Evolutionary conservation across 1,140 invertebrate genomes (phyloP).

Genomic region (Zaprionus gabonicus): DNA sequence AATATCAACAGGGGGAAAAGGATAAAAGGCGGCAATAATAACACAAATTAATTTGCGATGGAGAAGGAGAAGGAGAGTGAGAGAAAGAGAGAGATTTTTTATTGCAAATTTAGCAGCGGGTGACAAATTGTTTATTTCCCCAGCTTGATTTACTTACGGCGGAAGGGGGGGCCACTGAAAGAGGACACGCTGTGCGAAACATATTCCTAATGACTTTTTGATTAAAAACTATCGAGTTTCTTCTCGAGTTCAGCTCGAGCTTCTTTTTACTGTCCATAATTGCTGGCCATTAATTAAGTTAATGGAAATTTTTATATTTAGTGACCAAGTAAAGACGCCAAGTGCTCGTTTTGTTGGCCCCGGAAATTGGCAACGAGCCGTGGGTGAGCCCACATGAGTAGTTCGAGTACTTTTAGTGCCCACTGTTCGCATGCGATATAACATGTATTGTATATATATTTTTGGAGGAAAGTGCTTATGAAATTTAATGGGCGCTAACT

Average conservation of each 20-base stretch:
- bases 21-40: conserved; percentile 59
- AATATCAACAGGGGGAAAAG: conserved; percentile 62
- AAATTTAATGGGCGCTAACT: conserved; percentile 42
- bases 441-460: conserved; percentile 3
- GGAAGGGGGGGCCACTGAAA: not conserved
- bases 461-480: conserved; percentile 38
- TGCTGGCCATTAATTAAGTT: conserved; percentile 75
- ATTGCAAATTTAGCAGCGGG: conserved; percentile 69
- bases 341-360: conserved; percentile 20
- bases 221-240: conserved; percentile 79
- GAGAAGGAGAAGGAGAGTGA: not conserved
- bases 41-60: conserved; percentile 63
- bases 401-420: conserved; percentile 45
- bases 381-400: conserved; percentile 5
- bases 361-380: conserved; percentile 12
- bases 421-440: conserved; percentile 51
- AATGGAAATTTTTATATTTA: conserved; percentile 79
- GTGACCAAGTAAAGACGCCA: conserved; percentile 28
- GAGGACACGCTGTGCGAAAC: conserved; percentile 58
- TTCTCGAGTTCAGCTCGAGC: conserved; percentile 31
- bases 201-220: conserved; percentile 65
- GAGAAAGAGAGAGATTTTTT: conserved; percentile 64
- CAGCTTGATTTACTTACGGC: conserved; percentile 61
- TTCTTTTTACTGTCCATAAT: conserved; percentile 76
- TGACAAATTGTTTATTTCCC: conserved; percentile 70